Evolutionary conservation across 2,888 invertebrate species (phyloP).

Genomic region (Spicauda simplicius): DNA sequence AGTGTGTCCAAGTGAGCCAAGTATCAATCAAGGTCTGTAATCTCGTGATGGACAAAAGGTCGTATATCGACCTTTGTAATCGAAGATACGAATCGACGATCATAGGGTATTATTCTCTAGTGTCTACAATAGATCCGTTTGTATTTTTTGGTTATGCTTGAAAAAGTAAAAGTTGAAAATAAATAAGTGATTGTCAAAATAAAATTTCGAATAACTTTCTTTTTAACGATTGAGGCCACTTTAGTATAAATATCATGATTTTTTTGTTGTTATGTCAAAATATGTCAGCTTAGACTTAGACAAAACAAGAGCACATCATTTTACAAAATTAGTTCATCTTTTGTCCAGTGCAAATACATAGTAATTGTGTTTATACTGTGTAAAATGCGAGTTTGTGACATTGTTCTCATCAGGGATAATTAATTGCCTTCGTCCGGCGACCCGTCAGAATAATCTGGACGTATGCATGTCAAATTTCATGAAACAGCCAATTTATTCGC

Average conservation of each 20-base stretch:
- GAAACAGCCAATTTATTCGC: slow-evolving; percentile 22
- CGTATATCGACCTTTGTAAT: neutral
- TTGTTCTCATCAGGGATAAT: slow-evolving; percentile 5
- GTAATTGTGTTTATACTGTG: neutral
- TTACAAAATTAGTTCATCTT: too few relatives aligned
- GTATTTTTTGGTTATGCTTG: too few relatives aligned
- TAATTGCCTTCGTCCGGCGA: slow-evolving; percentile 7
- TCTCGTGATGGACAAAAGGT: neutral
- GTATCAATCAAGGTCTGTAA: neutral
- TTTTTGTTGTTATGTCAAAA: too few relatives aligned
- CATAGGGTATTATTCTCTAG: neutral
- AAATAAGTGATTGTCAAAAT: too few relatives aligned
- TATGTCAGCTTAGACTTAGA: too few relatives aligned
- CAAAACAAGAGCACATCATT: too few relatives aligned
- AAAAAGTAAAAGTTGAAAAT: too few relatives aligned
- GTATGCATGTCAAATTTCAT: slow-evolving; percentile 13
- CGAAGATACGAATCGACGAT: neutral
- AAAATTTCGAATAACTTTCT: too few relatives aligned
- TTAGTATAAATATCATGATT: too few relatives aligned
- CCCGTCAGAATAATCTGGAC: slow-evolving; percentile 4
- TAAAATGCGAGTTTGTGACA: neutral
- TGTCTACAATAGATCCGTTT: too few relatives aligned
- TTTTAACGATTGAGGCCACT: too few relatives aligned
- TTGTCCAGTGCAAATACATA: too few relatives aligned
- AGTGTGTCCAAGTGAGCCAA: neutral